phyloP scores from a whole-genome alignment of 53 echinoderm and acorn worm species.

The Luidia sarsii region DNA sequence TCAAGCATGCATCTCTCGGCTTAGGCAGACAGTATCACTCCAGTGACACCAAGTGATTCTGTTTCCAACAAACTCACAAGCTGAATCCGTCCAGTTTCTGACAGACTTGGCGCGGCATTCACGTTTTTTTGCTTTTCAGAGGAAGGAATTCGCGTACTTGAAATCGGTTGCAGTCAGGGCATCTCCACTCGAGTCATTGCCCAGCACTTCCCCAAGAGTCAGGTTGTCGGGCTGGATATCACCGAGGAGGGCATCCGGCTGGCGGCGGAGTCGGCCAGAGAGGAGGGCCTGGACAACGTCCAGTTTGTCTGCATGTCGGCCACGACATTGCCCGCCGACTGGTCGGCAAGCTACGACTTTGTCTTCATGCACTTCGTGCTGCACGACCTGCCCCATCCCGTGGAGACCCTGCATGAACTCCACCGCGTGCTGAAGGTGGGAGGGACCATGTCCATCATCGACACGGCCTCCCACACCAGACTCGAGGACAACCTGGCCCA shows the following conservation, averaged over 20 bases:
- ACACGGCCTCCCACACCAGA: constrained; percentile 48
- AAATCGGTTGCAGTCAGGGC: constrained; percentile 71
- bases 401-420: constrained; percentile 47
- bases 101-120: no score
- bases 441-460: constrained; percentile 63
- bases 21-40: no score
- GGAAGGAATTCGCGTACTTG: constrained; percentile 64
- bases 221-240: constrained; percentile 69
- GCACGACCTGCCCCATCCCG: constrained; percentile 71
- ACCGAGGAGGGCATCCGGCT: constrained; percentile 23
- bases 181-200: constrained; percentile 50
- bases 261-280: constrained; percentile 13
- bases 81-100: no score
- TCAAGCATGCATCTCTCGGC: no score
- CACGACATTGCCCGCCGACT: constrained; percentile 47
- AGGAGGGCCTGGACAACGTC: constrained; percentile 47
- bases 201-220: constrained; percentile 61
- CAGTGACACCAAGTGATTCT: no score
- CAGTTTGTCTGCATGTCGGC: constrained; percentile 54
- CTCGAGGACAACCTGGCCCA: constrained; percentile 53
- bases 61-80: no score
- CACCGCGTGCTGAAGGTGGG: constrained; percentile 56
- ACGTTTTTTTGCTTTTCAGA: no score
- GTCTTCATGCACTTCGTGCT: constrained; percentile 68
- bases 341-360: constrained; percentile 67